A percentile compares a stretch with the other conserved stretches of the same genome.
These are phyloP conservation scores for Scaptomyza montana DNA, from an alignment of 1,140 invertebrate species.

Conservation along the genomic window DNA sequence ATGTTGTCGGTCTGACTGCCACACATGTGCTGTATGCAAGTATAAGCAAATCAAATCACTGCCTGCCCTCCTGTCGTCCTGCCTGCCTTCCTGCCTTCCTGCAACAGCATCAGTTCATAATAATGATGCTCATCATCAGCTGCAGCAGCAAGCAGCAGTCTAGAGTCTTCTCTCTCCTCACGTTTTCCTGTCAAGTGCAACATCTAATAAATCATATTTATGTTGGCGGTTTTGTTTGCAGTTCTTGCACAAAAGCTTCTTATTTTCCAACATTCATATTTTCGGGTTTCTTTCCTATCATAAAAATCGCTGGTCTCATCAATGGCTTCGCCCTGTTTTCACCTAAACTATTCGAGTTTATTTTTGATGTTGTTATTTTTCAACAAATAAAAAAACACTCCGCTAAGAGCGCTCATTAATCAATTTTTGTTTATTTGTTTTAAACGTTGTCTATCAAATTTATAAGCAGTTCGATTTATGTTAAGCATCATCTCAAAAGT, in stretches of 20 bases:
- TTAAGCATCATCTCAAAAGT: constrained; percentile 73
- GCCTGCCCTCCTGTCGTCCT: constrained; percentile 10
- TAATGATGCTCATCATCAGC: constrained; percentile 39
- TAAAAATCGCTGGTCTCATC: constrained; percentile 57
- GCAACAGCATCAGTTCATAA: constrained; percentile 33
- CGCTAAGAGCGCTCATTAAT: constrained; percentile 63
- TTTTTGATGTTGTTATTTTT: constrained; percentile 3
- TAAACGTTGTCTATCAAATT: constrained; percentile 74
- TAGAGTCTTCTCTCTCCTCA: constrained; percentile 15
- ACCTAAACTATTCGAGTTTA: constrained; percentile 55
- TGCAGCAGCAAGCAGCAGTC: constrained; percentile 29
- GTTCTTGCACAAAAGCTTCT: constrained; percentile 34
- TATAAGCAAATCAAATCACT: constrained; percentile 72
- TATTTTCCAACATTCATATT: too few species aligned
- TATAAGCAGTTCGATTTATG: constrained; percentile 79
- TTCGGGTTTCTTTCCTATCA: too few species aligned
- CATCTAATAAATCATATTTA: constrained; percentile 79
- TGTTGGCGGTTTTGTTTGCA: constrained; percentile 75
- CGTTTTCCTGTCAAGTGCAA: constrained; percentile 61
- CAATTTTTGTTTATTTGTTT: constrained; percentile 46
- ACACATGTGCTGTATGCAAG: constrained; percentile 19
- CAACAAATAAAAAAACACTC: constrained; percentile 4
- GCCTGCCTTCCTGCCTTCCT: constrained; percentile 14
- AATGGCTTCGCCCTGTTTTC: constrained; percentile 66
- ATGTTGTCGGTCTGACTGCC: constrained; percentile 56